Evolutionary conservation across 2,888 invertebrate species (phyloP).

Genomic region (Drepanosiphum platanoidis): DNA sequence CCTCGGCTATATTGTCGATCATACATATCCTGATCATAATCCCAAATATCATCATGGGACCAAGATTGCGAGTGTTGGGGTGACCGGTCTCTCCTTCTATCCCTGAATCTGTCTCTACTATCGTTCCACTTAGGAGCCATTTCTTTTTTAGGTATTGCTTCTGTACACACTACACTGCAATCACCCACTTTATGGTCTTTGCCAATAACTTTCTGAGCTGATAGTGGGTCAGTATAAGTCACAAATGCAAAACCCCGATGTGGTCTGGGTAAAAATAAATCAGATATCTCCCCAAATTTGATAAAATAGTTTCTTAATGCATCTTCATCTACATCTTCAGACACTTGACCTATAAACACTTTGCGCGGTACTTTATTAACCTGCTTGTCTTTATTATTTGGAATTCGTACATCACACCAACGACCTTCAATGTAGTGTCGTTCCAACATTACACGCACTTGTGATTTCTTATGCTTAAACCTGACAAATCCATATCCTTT

Average conservation of each 20-base stretch:
- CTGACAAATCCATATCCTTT: constrained; percentile 99
- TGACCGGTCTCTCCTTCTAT: constrained; percentile 62
- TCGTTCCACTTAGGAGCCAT: constrained; percentile 60
- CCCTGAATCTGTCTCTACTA: constrained; percentile 49
- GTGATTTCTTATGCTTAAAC: constrained; percentile 94
- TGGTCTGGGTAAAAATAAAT: constrained; percentile 95
- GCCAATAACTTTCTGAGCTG: constrained; percentile 89
- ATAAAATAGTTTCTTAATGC: constrained; percentile 90
- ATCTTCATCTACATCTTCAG: constrained; percentile 90
- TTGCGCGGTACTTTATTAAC: constrained; percentile 75
- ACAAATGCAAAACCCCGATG: constrained; percentile 94
- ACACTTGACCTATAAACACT: constrained; percentile 94
- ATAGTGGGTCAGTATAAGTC: constrained; percentile 90
- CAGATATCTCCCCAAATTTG: constrained; percentile 91
- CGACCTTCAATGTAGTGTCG: constrained; percentile 97
- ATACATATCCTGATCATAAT: constrained; percentile 59
- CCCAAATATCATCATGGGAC: constrained; percentile 52
- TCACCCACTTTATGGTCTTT: constrained; percentile 94
- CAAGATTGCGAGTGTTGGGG: constrained; percentile 40
- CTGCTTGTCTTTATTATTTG: constrained; percentile 75
- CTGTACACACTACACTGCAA: constrained; percentile 64
- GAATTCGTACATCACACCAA: constrained; percentile 98
- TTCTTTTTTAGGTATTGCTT: constrained; percentile 63
- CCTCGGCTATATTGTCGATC: constrained; percentile 48
- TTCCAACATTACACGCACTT: constrained; percentile 93